Evolutionary conservation across 2,888 invertebrate species (phyloP).

Genomic region (Ochropleura leucogaster): DNA sequence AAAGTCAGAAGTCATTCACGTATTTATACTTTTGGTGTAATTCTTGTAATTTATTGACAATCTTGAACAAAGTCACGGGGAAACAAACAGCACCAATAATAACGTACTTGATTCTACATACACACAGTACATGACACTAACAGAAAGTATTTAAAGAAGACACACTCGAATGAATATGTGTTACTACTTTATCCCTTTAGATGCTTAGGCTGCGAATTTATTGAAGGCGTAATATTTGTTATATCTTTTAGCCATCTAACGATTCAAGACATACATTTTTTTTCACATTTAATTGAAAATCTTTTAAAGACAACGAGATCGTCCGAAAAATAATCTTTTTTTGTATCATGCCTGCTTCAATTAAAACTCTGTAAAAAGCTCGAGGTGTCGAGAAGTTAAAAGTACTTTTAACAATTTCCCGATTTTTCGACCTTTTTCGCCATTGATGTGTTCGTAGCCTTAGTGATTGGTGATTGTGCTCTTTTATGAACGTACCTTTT

Average conservation of each 20-base stretch:
- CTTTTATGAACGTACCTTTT: conserved; percentile 63
- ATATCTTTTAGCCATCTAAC: not conserved
- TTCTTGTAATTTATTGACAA: conserved; percentile 33
- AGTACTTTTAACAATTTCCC: conserved; percentile 30
- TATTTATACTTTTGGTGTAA: too few species aligned
- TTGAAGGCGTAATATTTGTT: conserved; percentile 14
- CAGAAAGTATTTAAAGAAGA: conserved; percentile 44
- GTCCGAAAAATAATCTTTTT: not conserved
- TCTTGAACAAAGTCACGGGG: conserved; percentile 27
- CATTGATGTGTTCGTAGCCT: conserved; percentile 72
- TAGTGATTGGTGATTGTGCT: conserved; percentile 81
- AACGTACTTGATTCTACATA: conserved; percentile 28
- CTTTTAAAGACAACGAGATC: conserved; percentile 3
- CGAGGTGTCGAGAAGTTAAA: conserved; percentile 26
- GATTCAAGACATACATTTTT: not conserved
- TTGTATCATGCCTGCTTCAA: conserved; percentile 19
- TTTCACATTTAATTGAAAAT: conserved; percentile 5
- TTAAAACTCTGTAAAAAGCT: conserved; percentile 35
- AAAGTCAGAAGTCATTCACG: too few species aligned
- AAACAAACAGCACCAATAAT: conserved; percentile 21
- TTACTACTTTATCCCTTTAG: conserved; percentile 56
- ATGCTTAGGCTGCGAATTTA: conserved; percentile 58
- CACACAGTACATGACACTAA: conserved; percentile 62
- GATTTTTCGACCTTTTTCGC: conserved; percentile 17
- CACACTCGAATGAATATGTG: conserved; percentile 48